These are phyloP conservation scores for Amphipoea oculea DNA, from an alignment of 2,888 invertebrate species.

Conservation along the genomic window DNA sequence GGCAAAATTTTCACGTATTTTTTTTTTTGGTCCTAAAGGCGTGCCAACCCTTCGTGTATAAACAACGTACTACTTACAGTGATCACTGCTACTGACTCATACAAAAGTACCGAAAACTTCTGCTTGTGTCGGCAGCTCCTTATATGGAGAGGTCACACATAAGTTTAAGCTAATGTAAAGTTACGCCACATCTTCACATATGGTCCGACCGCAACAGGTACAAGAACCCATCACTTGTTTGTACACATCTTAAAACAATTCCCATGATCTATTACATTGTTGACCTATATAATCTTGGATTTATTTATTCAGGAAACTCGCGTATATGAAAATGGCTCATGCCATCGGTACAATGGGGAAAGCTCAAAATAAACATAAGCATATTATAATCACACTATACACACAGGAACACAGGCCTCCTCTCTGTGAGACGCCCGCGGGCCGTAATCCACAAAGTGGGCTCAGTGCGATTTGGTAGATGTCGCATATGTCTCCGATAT, in stretches of 20 bases:
- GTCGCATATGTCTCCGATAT: background rate
- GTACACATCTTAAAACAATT: background rate
- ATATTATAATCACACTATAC: background rate
- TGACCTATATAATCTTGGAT: background rate
- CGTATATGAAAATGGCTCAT: background rate
- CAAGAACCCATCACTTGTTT: background rate
- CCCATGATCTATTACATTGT: background rate
- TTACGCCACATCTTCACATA: background rate
- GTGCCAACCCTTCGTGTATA: background rate
- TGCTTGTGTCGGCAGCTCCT: background rate
- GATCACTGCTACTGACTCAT: background rate
- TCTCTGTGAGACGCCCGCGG: background rate
- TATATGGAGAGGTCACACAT: slow-evolving; percentile 17
- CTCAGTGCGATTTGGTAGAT: background rate
- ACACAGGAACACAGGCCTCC: background rate
- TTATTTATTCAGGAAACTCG: background rate
- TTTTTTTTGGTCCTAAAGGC: background rate
- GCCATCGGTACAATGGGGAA: background rate
- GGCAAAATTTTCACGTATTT: background rate
- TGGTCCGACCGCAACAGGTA: background rate
- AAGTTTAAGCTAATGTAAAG: slow-evolving; percentile 6
- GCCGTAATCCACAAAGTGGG: background rate
- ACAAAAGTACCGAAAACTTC: slow-evolving; percentile 3
- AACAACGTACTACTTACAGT: background rate
- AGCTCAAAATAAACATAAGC: background rate